Base-by-base conservation (phyloP, 2,888 invertebrate genomes). In the Cephonodes hylas region DNA sequence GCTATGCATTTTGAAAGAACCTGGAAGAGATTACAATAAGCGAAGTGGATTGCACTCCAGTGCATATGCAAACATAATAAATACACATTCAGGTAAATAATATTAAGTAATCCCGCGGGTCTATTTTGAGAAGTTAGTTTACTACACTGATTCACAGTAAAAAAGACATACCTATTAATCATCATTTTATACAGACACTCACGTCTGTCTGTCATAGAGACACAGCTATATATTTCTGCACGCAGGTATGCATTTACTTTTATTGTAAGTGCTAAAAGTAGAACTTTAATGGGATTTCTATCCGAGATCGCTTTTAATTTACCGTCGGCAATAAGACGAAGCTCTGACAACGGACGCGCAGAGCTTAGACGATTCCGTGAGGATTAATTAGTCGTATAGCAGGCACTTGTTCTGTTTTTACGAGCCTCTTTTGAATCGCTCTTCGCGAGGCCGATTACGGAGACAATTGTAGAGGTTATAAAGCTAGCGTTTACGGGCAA, bases 361-460 rank as follows among this genome's bases (percentile, higher is more conserved):
- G 48, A 34, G 3, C 69, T 67, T 63, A 64, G 67, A 64, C 64
- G 66, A 68, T 76, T 73, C 66, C 68, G 65, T 31, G 58, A 65
- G 74, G 82, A 83, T 86, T 85, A 88, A 86, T 88, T 86, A 85
- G 79, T 72, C 74, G 75, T 74, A 71, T 68, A 75, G 69, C 62
- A 62, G 73, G 74, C 76, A 80, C 80, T 81, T 79, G 74, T 77
- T 79, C 75, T 79, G 76, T 81, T 85, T 81, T 88, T 85, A 87
- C 79, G 82, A 80, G 70, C 73, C 66, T 76, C 75, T 77, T 79
- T 73, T 77, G 78, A 79, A 75, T 73, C 69, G 64, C 67, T 68
- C 69, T 72, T 63, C 63, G 60, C 60, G 71, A 73, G 67, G 69
- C 73, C 78, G 72, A 80, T 81, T 80, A 71, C 69, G 71, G 73